These are phyloP conservation scores for Cartodere bifasciata DNA, from an alignment of 2,888 invertebrate species.

Conservation along the genomic window DNA sequence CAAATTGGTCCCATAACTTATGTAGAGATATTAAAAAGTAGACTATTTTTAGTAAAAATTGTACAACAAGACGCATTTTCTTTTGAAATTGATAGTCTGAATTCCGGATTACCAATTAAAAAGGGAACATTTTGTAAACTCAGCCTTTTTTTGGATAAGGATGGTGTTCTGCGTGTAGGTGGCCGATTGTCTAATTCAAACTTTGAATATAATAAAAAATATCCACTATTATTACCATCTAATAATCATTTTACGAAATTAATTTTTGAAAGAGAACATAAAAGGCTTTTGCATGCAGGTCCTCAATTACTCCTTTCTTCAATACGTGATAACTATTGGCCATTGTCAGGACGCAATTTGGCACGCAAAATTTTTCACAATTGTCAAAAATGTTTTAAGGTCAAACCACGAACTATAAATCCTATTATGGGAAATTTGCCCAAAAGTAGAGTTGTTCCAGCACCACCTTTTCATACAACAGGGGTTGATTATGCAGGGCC, in stretches of 20 bases:
- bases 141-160: slow-evolving; percentile 11
- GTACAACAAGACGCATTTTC: slow-evolving; percentile 5
- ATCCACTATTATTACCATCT: slow-evolving; percentile 12
- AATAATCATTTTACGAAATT: slow-evolving; percentile 12
- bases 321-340: slow-evolving; percentile 12
- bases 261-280: slow-evolving; percentile 11
- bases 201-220: slow-evolving; percentile 11
- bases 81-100: slow-evolving; percentile 2
- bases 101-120: not conserved
- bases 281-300: slow-evolving; percentile 12
- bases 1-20: slow-evolving; percentile 5
- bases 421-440: slow-evolving; percentile 14
- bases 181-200: slow-evolving; percentile 11
- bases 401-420: slow-evolving; percentile 6
- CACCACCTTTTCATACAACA: slow-evolving; percentile 9
- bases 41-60: slow-evolving; percentile 3
- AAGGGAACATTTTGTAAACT: not conserved
- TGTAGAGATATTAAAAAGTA: slow-evolving; percentile 4
- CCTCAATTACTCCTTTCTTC: slow-evolving; percentile 11
- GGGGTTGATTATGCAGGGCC: slow-evolving; percentile 15
- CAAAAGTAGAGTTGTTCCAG: slow-evolving; percentile 6
- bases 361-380: slow-evolving; percentile 8
- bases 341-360: slow-evolving; percentile 12
- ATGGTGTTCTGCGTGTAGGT: slow-evolving; percentile 10
- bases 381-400: slow-evolving; percentile 13